Conservation (phyloP, 2,888 invertebrate genomes). For the Abrostola tripartita region DNA sequence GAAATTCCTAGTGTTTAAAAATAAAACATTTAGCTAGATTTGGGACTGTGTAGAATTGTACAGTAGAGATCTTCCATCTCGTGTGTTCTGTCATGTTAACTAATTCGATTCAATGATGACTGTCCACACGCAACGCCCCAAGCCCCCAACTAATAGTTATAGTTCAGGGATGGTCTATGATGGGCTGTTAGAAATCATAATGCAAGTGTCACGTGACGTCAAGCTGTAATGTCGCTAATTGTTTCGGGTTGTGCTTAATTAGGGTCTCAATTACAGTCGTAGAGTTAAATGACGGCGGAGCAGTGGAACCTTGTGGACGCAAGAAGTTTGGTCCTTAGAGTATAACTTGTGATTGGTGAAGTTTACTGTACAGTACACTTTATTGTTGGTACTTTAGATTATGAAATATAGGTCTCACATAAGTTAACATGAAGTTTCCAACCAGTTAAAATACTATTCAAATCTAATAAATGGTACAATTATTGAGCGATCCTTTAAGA, state of each 20-base stretch:
- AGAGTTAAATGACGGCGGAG: background rate
- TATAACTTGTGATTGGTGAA: background rate
- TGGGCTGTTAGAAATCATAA: background rate
- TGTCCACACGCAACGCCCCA: no score
- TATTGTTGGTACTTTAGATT: background rate
- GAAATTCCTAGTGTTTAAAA: no score
- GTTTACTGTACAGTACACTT: background rate
- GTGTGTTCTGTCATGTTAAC: no score
- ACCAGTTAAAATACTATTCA: no score
- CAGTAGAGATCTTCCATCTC: no score
- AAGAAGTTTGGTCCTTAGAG: background rate
- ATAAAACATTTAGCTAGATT: no score
- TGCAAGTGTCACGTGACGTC: background rate
- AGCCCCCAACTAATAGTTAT: background rate
- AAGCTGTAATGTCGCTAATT: background rate
- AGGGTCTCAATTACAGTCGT: slow-evolving; percentile 4
- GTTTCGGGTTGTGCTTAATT: slow-evolving; percentile 2
- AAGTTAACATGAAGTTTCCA: no score
- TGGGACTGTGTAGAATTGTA: no score
- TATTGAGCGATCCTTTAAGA: no score
- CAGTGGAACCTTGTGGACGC: background rate
- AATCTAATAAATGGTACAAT: no score
- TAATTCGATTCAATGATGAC: no score
- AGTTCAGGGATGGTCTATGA: background rate
- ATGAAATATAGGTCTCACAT: no score